phyloP scores from a whole-genome alignment of 2,797 vertebrate species.

The Squalus acanthias region DNA sequence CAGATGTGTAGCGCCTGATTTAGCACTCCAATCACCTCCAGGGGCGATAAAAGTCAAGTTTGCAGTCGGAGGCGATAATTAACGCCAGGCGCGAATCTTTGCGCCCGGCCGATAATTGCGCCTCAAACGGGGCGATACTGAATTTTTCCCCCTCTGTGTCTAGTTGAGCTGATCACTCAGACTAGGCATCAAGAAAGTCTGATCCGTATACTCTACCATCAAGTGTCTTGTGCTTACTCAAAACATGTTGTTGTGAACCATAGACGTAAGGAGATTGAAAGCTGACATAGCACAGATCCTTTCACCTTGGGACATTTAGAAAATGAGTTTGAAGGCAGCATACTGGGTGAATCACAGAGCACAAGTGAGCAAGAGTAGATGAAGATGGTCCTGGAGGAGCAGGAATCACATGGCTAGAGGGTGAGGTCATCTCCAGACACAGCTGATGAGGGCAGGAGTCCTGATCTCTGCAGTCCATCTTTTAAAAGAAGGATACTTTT shows the following conservation, averaged over 20 bases:
- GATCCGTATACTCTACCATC: no score
- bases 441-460: background rate
- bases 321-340: background rate
- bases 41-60: no score
- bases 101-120: no score
- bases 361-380: background rate
- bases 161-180: no score
- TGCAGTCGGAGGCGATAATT: no score
- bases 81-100: no score
- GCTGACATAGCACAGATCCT: background rate
- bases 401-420: background rate
- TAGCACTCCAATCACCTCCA: no score
- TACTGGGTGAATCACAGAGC: background rate
- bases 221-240: no score
- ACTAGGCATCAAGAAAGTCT: no score
- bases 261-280: background rate
- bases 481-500: background rate
- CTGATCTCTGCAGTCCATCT: background rate
- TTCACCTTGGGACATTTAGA: background rate
- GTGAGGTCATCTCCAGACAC: background rate
- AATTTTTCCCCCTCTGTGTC: no score
- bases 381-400: background rate
- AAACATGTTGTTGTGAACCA: background rate
- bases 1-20: no score
- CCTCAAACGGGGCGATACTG: no score